A percentile compares a stretch with the other conserved stretches of the same genome.
phyloP scores from a whole-genome alignment of 2,113 vertebrate species.

The Antechinus flavipes region DNA sequence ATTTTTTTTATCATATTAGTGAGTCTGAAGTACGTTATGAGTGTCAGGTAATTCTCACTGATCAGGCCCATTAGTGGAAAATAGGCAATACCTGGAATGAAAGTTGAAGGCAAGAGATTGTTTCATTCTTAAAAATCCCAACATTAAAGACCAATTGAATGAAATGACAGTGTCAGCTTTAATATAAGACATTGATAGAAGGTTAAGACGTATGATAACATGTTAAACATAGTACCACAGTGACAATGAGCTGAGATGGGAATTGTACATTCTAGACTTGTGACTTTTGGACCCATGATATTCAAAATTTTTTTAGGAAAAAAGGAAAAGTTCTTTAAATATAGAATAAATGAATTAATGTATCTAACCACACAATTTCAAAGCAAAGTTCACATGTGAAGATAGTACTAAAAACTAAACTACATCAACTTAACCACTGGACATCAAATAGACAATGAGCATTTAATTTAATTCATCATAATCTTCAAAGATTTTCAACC shows the following conservation, averaged over 20 bases:
- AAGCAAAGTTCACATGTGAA: constrained; percentile 35
- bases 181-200: constrained; percentile 87
- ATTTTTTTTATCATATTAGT: constrained; percentile 10
- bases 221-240: constrained; percentile 67
- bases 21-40: constrained; percentile 50
- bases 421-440: constrained; percentile 24
- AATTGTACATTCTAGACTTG: constrained; percentile 27
- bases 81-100: constrained; percentile 74
- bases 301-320: constrained; percentile 41
- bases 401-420: constrained; percentile 30
- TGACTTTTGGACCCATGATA: constrained; percentile 42
- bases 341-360: constrained; percentile 47
- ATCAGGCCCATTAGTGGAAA: constrained; percentile 63
- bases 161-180: constrained; percentile 84
- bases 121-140: constrained; percentile 81
- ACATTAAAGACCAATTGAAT: constrained; percentile 78
- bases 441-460: constrained; percentile 25
- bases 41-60: constrained; percentile 41
- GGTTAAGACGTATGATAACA: constrained; percentile 69
- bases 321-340: not conserved
- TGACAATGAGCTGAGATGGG: constrained; percentile 50
- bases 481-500: not conserved
- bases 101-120: constrained; percentile 82
- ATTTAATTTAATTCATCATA: not conserved
- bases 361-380: constrained; percentile 48